Evolutionary conservation across 2,797 vertebrate genomes (phyloP).

Genomic region (Lacerta bilineata): DNA sequence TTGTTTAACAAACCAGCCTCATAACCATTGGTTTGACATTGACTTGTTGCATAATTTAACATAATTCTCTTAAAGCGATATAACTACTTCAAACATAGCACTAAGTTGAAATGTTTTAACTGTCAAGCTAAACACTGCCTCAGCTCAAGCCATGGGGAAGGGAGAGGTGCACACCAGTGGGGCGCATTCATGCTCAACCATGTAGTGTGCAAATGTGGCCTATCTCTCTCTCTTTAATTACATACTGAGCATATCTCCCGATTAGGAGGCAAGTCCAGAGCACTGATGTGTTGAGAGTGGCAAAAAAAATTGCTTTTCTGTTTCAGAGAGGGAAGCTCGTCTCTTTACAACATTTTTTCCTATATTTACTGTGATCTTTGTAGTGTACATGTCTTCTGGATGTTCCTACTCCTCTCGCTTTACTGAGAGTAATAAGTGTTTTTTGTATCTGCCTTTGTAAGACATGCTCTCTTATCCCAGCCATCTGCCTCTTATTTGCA

Average conservation of each 20-base stretch:
- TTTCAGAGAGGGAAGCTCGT: neutral
- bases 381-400: neutral
- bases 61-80: neutral
- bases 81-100: neutral
- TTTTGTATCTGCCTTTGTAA: conserved; percentile 25
- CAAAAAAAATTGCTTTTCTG: conserved; percentile 13
- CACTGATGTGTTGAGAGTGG: neutral
- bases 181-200: no score
- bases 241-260: neutral
- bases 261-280: neutral
- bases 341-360: neutral
- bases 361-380: conserved; percentile 27
- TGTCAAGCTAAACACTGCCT: neutral
- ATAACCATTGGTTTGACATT: neutral
- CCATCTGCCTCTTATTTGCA: conserved; percentile 22
- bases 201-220: neutral
- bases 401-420: neutral
- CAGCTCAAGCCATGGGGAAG: neutral
- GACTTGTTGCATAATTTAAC: neutral
- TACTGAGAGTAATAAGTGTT: conserved; percentile 9
- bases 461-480: conserved; percentile 6
- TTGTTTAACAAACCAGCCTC: neutral
- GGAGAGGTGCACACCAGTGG: neutral
- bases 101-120: neutral
- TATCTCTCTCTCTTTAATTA: neutral